Base-by-base conservation (phyloP, 2,113 vertebrate species). In the Tauraco erythrolophus region DNA sequence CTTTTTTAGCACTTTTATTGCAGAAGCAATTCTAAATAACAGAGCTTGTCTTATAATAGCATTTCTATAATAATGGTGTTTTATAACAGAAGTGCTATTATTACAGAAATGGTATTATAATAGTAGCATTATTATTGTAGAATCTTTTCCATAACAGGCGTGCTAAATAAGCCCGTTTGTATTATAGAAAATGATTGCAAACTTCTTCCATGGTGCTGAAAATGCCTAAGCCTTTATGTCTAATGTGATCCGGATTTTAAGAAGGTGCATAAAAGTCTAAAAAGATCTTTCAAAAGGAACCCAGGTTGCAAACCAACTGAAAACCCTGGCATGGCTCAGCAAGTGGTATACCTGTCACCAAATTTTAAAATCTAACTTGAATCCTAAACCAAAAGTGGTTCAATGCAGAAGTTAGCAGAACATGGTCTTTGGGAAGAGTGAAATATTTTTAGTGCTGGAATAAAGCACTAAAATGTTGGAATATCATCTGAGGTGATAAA, bases 81-180 rank as follows among this genome's bases (percentile, higher is more conserved):
- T 98, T 98, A 98, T 98, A 98, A 98, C 98, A 98, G 97, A 98
- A 98, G 95, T 98, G 97, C 98, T 98, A 98, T 98, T 98, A 98
- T 98, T 98, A 98, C 87, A 98, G 98, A 98, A 98, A 98, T 98
- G 95, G 97, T 98, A 97, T 98, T 98, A 98, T 98, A 98, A 98
- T 98, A 98, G 97, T 97, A 97, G 97, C 96, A 98, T 98, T 98
- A 98, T 98, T 98, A 98, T 97, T 98, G 97, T 94, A 95, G 96
- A 98, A 92, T 97, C 87, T 96, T 94, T 98, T 94, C 89, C 96
- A 92, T 97, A 98, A 98, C 95, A 98, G 94, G 97, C 97, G 88
- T 88, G 74, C 97, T 98, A 98, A 98, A 98, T 97, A 98, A 98
- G 97, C 88, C 94, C 94, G 78, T 97, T 98, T 97, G 93, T 98